Evolutionary conservation across 1,140 invertebrate species (phyloP).

Genomic region (Reticulitermes speratus): DNA sequence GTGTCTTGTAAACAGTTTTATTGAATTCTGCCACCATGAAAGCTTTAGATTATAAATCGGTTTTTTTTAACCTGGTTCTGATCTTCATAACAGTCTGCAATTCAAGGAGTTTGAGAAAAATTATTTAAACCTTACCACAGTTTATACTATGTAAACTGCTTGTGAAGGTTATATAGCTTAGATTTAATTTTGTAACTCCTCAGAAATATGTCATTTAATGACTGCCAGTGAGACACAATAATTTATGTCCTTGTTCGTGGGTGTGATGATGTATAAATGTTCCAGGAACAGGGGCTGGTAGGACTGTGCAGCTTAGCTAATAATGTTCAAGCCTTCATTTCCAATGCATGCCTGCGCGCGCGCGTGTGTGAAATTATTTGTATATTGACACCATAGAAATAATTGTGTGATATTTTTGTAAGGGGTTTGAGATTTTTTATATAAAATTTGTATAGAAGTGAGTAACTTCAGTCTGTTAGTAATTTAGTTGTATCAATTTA

Average conservation of each 20-base stretch:
- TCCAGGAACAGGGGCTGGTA: neutral
- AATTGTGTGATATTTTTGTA: constrained; percentile 7
- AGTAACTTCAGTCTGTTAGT: neutral
- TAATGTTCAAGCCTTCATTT: neutral
- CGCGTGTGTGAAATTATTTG: neutral
- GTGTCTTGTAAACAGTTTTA: too few relatives aligned
- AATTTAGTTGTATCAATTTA: neutral
- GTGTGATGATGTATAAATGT: neutral
- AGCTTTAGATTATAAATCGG: too few relatives aligned
- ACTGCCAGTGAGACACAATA: constrained; percentile 8
- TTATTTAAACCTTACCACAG: neutral
- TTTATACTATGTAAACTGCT: neutral
- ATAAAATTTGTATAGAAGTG: neutral
- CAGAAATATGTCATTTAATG: neutral
- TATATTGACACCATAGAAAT: neutral
- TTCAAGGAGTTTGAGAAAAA: too few relatives aligned
- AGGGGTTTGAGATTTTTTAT: constrained; percentile 10
- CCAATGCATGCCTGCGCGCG: neutral
- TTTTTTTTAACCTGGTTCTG: too few relatives aligned
- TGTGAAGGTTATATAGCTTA: neutral
- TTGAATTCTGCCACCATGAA: too few relatives aligned
- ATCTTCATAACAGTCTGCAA: too few relatives aligned
- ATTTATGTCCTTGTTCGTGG: neutral
- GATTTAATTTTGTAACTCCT: neutral
- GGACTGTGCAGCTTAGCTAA: neutral